Base-by-base conservation (phyloP, 2,888 invertebrate genomes). In the Scaptomyza caliginosa region DNA sequence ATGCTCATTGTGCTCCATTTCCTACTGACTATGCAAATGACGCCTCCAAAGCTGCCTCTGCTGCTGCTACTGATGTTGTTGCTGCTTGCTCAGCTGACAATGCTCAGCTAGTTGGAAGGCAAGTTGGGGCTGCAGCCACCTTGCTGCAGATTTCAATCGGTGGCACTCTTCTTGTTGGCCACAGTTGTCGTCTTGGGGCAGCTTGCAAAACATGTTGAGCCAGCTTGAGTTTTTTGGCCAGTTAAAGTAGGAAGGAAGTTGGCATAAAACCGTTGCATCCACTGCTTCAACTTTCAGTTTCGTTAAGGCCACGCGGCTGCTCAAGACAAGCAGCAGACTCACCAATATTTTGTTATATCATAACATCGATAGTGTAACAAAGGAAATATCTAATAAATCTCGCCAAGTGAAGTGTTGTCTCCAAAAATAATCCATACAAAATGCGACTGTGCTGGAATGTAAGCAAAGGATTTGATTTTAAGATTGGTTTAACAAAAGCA, bases 281-380 rank as follows among this genome's bases (percentile, higher is more conserved):
- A 77, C 75, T 81, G 86, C 72, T 68, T 69, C 85, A 86, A 89
- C 89, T 89, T 90, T 89, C 90, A 89, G 90, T 89, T 90, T 89
- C 88, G 74, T 87, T 79, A 59, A 68, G 81, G 75, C 89, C 76
- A 80, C 89, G 82, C 80, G 70, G 67, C 76, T 67, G 84, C 55
- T 55, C 59, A 71, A 79, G 60, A 67, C 77, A 64, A 56, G 49
- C 64, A 48, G 40, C 66, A 55, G 23, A 32, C 34, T 11, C 17
- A 21, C 49, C 40, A 40, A 26, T 19, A 39, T 19, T 43, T 26
- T 16, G 1, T 8, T 4, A 11, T 46, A 21, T 21, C 39, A 45
- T 26, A 13, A 54, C 38, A 21, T 39, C 43, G n/a, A 30, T 6
- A 26, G 55, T 13, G 17, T 52, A 16, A 4, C 19, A 40, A n/a